Evolutionary conservation across 2,113 vertebrate species (phyloP), one percentile per base, ranked within the genome.

Genomic region (Polypterus bichir): DNA sequence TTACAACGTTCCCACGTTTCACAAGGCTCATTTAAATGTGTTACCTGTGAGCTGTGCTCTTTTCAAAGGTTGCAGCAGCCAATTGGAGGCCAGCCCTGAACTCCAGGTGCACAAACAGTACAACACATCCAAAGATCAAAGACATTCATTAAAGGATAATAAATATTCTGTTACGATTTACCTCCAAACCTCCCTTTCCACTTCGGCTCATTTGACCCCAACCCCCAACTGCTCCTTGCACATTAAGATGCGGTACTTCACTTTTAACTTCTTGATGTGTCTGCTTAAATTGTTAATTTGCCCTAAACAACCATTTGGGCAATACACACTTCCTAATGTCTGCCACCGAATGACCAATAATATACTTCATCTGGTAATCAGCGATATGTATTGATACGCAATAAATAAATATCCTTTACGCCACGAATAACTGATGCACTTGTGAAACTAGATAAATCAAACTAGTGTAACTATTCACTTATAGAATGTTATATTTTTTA

Each of bases 101-200:
- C 58, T 72, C 82, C 83, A 87, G 85, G 85, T 87, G 85, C 79
- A 84, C 83, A 86, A 84, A 84, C 81, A 81, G 76, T 80, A 76
- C 83, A 77, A 71, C 68, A 64, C 66, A 66, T 71, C 67, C 57
- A 7, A 72, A 84, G 77, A 80, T 87, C 85, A 87, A 87, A 87
- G 83, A 59, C 47, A 65, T 77, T 77, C 77, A 82, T 83, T 81
- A 87, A 83, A 84, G 75, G 70, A 85, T 81, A 85, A 84, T 83
- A 79, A 80, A 73, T 59, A 66, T 66, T 51, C 49, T 51, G 49
- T 9, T 7, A 51, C 57, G 59, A 66, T 67, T 63, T 53, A 46
- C 66, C 58, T 59, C 60, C 62, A 68, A 68, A 67, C 67, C 59
- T 61, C 61, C 45, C 48, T 57, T 64, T 72, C 62, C 67, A 70